A percentile compares a stretch with the other conserved stretches of the same genome.
These are phyloP conservation scores for Euzophera pinguis DNA, from an alignment of 2,888 invertebrate species.

Conservation along the genomic window DNA sequence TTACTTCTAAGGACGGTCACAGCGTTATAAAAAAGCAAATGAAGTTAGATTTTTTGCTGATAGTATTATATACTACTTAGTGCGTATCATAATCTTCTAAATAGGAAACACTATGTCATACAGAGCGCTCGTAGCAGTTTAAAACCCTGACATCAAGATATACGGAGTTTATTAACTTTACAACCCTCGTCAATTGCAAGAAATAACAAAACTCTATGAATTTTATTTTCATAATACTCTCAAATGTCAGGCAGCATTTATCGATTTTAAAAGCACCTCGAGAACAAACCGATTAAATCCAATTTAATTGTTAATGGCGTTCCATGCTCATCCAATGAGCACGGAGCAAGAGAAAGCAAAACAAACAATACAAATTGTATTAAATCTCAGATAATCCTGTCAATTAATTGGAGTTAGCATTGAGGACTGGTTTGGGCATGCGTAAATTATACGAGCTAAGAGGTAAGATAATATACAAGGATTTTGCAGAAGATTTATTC, in stretches of 20 bases:
- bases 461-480: too few relatives aligned
- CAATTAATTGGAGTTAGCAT: conserved; percentile 78
- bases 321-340: too few relatives aligned
- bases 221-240: not conserved
- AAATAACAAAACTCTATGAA: not conserved
- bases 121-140: too few relatives aligned
- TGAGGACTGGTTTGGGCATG: conserved; percentile 72
- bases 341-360: conserved; percentile 57
- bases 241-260: not conserved
- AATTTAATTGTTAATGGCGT: conserved; percentile 42
- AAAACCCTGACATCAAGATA: too few relatives aligned
- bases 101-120: too few relatives aligned
- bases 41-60: too few relatives aligned
- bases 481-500: too few relatives aligned
- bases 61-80: too few relatives aligned
- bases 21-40: too few relatives aligned
- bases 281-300: conserved; percentile 32
- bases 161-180: too few relatives aligned
- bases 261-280: conserved; percentile 7
- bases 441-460: conserved; percentile 60
- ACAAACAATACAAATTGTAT: conserved; percentile 76
- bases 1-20: too few relatives aligned
- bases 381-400: conserved; percentile 78
- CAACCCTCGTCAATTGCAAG: not conserved
- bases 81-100: too few relatives aligned